phyloP scores from a whole-genome alignment of 2,797 vertebrate species.

The Borostomias antarcticus region DNA sequence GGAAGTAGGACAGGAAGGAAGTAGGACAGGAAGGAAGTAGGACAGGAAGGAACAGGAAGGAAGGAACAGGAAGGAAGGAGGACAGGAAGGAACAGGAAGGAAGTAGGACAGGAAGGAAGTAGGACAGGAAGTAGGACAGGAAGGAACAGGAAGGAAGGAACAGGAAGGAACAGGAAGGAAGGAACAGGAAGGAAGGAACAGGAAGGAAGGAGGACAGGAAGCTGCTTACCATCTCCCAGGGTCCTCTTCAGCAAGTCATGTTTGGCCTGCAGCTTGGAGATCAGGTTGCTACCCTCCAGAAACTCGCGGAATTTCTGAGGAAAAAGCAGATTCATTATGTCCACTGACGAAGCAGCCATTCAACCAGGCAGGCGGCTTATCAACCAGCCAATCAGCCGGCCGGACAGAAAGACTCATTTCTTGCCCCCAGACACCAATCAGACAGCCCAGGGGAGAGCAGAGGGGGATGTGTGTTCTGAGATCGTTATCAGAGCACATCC shows the following conservation, averaged over 20 bases:
- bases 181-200: too few relatives aligned
- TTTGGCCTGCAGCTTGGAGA: slow-evolving; percentile 98
- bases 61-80: too few relatives aligned
- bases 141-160: too few relatives aligned
- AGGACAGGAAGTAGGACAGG: too few relatives aligned
- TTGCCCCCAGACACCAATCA: slow-evolving; percentile 54
- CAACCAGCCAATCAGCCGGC: slow-evolving; percentile 22
- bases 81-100: not conserved
- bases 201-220: not conserved
- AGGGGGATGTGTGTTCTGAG: slow-evolving; percentile 48
- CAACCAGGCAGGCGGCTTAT: too few relatives aligned
- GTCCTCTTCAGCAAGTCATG: slow-evolving; percentile 95
- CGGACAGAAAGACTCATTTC: too few relatives aligned
- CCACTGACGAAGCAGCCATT: slow-evolving; percentile 28
- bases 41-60: too few relatives aligned
- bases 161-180: too few relatives aligned
- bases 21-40: not conserved
- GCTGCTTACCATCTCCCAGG: slow-evolving; percentile 87
- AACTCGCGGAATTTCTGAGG: slow-evolving; percentile 97
- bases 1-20: not conserved
- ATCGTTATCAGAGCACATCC: slow-evolving; percentile 59
- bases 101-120: not conserved
- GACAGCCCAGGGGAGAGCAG: slow-evolving; percentile 54
- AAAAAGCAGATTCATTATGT: slow-evolving; percentile 72
- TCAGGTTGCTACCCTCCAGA: slow-evolving; percentile 98